Evolutionary conservation across 2,888 invertebrate genomes (phyloP).

Genomic region (Petrolisthes manimaculis): DNA sequence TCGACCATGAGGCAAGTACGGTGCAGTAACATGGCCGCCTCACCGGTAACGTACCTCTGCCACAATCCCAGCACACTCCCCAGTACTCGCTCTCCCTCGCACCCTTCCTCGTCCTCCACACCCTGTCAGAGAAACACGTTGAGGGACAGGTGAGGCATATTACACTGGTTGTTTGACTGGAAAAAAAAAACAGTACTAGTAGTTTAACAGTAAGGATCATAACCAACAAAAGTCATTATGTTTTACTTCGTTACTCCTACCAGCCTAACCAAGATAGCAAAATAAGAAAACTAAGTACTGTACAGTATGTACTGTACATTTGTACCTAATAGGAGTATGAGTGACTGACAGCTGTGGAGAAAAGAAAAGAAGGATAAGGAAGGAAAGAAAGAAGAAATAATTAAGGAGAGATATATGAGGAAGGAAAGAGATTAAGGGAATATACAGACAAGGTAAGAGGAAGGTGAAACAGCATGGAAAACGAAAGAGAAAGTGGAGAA

Average conservation of each 20-base stretch:
- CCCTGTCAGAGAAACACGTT: slow-evolving; percentile 16
- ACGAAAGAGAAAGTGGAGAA: background rate
- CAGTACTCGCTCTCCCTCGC: slow-evolving; percentile 67
- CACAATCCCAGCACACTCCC: slow-evolving; percentile 70
- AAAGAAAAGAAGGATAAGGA: background rate
- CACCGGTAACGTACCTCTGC: slow-evolving; percentile 68
- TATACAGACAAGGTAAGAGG: too few relatives aligned
- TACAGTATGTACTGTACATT: background rate
- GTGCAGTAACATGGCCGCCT: slow-evolving; percentile 67
- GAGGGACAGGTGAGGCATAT: background rate
- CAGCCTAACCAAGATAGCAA: too few relatives aligned
- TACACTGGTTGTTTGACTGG: too few relatives aligned
- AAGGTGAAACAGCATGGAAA: background rate
- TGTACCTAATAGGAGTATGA: background rate
- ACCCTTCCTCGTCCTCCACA: slow-evolving; percentile 41
- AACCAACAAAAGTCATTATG: background rate
- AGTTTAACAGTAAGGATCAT: too few relatives aligned
- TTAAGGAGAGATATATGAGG: background rate
- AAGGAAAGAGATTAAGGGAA: background rate
- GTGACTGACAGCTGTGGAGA: background rate
- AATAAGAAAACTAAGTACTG: background rate
- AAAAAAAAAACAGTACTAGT: too few relatives aligned
- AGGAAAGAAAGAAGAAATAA: background rate
- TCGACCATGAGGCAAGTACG: slow-evolving; percentile 68
- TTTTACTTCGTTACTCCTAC: background rate